A percentile compares a stretch with the other conserved stretches of the same genome.
phyloP scores from a whole-genome alignment of 2,888 invertebrate genomes.

The Mongoloraphidia duomilia region DNA sequence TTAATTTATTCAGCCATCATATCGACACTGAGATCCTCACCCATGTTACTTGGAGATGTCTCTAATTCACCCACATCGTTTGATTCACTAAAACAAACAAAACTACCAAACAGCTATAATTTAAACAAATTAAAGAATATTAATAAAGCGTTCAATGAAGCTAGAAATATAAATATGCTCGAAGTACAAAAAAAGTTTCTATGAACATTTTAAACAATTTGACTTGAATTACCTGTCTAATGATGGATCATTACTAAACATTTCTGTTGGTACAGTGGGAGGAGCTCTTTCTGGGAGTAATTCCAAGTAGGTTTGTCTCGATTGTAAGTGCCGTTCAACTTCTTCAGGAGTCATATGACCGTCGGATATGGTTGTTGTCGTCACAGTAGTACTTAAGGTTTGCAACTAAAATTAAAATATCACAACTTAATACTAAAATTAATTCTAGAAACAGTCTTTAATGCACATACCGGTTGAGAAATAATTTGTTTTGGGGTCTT shows the following conservation, averaged over 20 bases:
- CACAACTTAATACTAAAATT: constrained; percentile 1
- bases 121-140: neutral
- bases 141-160: neutral
- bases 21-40: constrained; percentile 61
- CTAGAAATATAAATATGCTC: constrained; percentile 6
- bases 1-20: constrained; percentile 38
- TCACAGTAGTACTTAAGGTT: constrained; percentile 29
- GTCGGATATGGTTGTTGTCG: constrained; percentile 46
- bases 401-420: constrained; percentile 34
- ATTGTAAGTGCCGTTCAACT: constrained; percentile 78
- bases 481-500: constrained; percentile 30
- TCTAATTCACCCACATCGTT: constrained; percentile 64
- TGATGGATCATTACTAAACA: constrained; percentile 89
- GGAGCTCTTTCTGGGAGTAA: constrained; percentile 74
- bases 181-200: constrained; percentile 2
- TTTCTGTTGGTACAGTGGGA: constrained; percentile 80
- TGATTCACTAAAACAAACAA: constrained; percentile 53
- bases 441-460: neutral
- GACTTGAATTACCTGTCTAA: constrained; percentile 50
- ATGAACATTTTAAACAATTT: neutral
- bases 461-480: constrained; percentile 21
- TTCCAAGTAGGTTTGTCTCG: constrained; percentile 65
- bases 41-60: constrained; percentile 67
- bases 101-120: constrained; percentile 7
- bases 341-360: constrained; percentile 86